Conservation (phyloP, 2,113 vertebrate species). For the Anarrhichthys ocellatus region DNA sequence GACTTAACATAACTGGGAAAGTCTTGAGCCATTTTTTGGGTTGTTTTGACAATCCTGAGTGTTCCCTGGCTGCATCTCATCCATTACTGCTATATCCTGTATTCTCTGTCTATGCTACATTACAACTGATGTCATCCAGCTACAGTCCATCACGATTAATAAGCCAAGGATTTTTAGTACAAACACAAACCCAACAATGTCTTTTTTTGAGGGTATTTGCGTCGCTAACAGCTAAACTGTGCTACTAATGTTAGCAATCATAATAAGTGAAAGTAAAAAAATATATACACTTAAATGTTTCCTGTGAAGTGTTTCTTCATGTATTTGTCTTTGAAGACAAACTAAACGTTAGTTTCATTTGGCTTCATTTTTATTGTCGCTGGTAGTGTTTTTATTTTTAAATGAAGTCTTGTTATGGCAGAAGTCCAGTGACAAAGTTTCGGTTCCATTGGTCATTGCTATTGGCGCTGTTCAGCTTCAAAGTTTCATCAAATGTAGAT, state of each 20-base stretch:
- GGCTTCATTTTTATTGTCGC: background rate
- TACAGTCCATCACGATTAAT: background rate
- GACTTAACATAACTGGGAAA: background rate
- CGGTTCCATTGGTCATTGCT: background rate
- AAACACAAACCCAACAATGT: background rate
- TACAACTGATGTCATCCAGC: conserved; percentile 3
- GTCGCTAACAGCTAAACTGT: background rate
- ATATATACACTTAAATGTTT: background rate
- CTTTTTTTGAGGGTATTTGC: background rate
- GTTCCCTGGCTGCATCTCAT: background rate
- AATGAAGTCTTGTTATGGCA: background rate
- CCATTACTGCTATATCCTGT: background rate
- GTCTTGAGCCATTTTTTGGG: background rate
- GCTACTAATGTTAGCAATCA: background rate
- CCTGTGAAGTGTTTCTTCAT: background rate
- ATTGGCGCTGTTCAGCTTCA: background rate
- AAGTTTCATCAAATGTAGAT: background rate
- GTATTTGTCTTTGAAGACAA: background rate
- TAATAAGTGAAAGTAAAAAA: background rate
- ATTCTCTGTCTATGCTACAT: background rate
- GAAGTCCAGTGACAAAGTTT: background rate
- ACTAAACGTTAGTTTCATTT: background rate
- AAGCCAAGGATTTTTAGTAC: background rate
- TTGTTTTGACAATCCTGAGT: conserved; percentile 9
- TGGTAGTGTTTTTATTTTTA: background rate